Conservation (phyloP, 2,888 invertebrate species). For the Alloscopus bannaensis region DNA sequence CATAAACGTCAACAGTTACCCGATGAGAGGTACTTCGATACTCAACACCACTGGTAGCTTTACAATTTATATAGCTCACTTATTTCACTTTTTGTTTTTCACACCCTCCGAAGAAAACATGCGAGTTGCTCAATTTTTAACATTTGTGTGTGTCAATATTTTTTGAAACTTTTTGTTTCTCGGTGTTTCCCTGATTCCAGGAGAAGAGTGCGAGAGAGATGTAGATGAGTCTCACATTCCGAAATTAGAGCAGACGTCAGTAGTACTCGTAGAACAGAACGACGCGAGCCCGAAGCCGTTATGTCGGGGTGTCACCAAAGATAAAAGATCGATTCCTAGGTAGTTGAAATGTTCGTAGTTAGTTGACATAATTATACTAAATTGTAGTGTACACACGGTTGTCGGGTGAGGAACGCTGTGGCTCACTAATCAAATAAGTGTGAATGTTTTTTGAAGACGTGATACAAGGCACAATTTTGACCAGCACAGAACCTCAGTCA, state of each 20-base stretch:
- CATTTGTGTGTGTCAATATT: too few relatives aligned
- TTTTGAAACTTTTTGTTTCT: too few relatives aligned
- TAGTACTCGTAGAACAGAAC: slow-evolving; percentile 74
- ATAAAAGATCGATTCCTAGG: slow-evolving; percentile 73
- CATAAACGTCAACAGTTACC: slow-evolving; percentile 73
- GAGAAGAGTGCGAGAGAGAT: slow-evolving; percentile 58
- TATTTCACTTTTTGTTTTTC: too few relatives aligned
- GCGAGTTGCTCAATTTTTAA: too few relatives aligned
- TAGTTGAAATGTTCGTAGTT: slow-evolving; percentile 39
- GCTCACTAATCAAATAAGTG: too few relatives aligned
- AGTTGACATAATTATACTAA: not conserved
- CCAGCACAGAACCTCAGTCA: too few relatives aligned
- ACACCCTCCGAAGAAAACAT: too few relatives aligned
- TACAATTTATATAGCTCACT: too few relatives aligned
- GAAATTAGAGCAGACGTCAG: slow-evolving; percentile 71
- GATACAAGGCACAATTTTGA: too few relatives aligned
- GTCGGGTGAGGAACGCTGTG: not conserved
- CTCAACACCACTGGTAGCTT: not conserved
- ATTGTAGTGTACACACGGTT: too few relatives aligned
- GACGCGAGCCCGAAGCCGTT: slow-evolving; percentile 77
- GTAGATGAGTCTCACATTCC: slow-evolving; percentile 67
- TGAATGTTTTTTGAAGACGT: too few relatives aligned
- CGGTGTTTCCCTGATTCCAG: too few relatives aligned
- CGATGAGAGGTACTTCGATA: slow-evolving; percentile 68
- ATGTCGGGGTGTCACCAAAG: slow-evolving; percentile 76